A percentile compares a stretch with the other conserved stretches of the same genome.
Conservation (phyloP, 1,140 invertebrate genomes). For the Ceratina calcarata region DNA sequence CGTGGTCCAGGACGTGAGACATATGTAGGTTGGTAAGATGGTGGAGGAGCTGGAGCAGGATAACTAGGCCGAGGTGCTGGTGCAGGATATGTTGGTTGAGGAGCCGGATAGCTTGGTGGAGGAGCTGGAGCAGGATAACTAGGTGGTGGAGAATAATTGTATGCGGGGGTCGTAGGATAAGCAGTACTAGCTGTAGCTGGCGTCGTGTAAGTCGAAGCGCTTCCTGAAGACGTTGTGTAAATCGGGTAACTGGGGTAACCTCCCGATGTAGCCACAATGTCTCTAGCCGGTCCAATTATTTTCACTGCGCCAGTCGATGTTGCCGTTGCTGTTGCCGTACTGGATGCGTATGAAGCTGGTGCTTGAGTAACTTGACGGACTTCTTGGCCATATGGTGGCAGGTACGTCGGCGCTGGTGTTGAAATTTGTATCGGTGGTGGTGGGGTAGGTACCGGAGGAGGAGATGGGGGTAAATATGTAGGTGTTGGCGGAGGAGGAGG, state of each 20-base stretch:
- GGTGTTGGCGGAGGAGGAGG: slow-evolving; percentile 15
- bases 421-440: slow-evolving; percentile 48
- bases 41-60: background rate
- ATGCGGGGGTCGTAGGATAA: background rate
- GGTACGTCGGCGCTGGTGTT: slow-evolving; percentile 64
- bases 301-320: background rate
- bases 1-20: background rate
- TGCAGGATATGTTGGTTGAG: background rate
- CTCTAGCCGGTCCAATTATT: background rate
- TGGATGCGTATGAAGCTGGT: background rate
- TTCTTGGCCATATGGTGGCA: slow-evolving; percentile 52
- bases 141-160: background rate
- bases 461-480: slow-evolving; percentile 16
- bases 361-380: background rate
- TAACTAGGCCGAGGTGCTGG: background rate
- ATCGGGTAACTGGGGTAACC: background rate
- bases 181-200: background rate
- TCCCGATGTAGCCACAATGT: background rate
- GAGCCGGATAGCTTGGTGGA: background rate
- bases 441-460: slow-evolving; percentile 20
- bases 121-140: slow-evolving; percentile 22
- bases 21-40: background rate
- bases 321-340: background rate
- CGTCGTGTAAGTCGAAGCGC: background rate
- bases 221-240: background rate